Evolutionary conservation across 1,140 invertebrate species (phyloP).

Genomic region (Ceratitis capitata): DNA sequence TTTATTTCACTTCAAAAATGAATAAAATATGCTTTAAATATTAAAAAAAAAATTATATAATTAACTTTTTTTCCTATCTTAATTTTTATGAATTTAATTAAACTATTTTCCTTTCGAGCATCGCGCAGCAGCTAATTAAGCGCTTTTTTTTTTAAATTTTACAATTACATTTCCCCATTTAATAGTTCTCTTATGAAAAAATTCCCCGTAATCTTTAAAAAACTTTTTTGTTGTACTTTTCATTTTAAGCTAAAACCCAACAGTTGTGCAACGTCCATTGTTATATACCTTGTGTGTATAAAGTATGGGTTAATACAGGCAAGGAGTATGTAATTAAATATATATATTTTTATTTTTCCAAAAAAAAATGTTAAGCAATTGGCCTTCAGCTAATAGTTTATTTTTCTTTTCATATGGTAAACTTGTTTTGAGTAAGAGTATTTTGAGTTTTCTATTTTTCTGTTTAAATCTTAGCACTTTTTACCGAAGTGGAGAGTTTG

Average conservation of each 20-base stretch:
- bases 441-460: neutral
- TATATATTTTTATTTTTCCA: neutral
- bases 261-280: neutral
- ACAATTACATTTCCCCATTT: neutral
- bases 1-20: neutral
- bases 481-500: neutral
- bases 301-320: neutral
- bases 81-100: neutral
- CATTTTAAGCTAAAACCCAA: neutral
- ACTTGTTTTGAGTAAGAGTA: neutral
- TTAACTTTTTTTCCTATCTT: neutral
- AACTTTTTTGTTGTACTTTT: too few species aligned
- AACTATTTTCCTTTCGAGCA: neutral
- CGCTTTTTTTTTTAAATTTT: neutral
- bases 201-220: neutral
- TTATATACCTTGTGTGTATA: neutral
- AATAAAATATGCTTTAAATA: neutral
- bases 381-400: too few species aligned
- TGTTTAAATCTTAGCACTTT: neutral
- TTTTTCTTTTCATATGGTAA: too few species aligned
- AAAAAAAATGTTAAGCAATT: neutral
- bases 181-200: neutral
- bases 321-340: neutral
- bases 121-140: neutral
- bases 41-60: neutral